Evolutionary conservation across 1,140 invertebrate species (phyloP).

Genomic region (Anagrus nilaparvatae): DNA sequence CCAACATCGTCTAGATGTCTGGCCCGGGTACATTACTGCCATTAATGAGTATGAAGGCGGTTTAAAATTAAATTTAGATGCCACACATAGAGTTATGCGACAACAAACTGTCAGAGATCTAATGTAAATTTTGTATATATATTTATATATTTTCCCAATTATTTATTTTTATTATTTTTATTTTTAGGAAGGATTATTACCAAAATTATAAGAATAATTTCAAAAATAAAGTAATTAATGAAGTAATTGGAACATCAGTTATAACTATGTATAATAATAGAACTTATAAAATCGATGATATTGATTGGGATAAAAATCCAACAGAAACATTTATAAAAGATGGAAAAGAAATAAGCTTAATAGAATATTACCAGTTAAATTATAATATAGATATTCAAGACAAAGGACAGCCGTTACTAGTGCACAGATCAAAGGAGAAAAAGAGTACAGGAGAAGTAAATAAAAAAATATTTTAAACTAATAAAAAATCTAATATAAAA

Average conservation of each 20-base stretch:
- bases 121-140: slow-evolving; percentile 44
- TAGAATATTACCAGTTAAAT: slow-evolving; percentile 66
- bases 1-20: slow-evolving; percentile 79
- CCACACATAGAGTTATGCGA: slow-evolving; percentile 71
- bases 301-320: slow-evolving; percentile 57
- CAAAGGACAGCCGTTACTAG: slow-evolving; percentile 66
- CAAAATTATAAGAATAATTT: slow-evolving; percentile 22
- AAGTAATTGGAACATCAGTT: slow-evolving; percentile 45
- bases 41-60: slow-evolving; percentile 79
- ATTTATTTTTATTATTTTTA: slow-evolving; percentile 2
- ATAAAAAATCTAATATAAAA: not conserved
- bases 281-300: slow-evolving; percentile 82
- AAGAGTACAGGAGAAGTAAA: slow-evolving; percentile 37
- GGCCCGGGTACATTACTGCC: slow-evolving; percentile 79
- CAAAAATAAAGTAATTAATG: slow-evolving; percentile 16
- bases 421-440: slow-evolving; percentile 43
- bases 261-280: slow-evolving; percentile 90
- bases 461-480: not conserved
- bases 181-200: slow-evolving; percentile 15
- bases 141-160: not conserved
- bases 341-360: slow-evolving; percentile 50
- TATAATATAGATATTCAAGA: slow-evolving; percentile 65
- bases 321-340: slow-evolving; percentile 51
- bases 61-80: slow-evolving; percentile 76
- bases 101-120: slow-evolving; percentile 68